Percentiles rank a stretch among this genome's conserved stretches.
Conservation (phyloP, 30 jellyfish, hydroid and myxozoan genomes). For the Rhopilema esculentum region DNA sequence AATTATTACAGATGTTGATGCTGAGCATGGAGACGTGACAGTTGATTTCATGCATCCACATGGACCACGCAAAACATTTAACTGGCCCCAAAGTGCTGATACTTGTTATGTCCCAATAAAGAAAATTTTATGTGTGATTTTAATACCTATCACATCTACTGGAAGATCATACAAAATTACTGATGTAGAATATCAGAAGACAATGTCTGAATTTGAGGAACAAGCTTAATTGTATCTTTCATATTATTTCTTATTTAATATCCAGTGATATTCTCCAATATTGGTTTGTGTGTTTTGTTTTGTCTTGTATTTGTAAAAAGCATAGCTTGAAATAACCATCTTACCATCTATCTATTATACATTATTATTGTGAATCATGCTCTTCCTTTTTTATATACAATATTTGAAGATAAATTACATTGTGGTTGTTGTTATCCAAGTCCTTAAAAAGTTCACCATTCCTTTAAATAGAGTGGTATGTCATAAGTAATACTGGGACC, state of each 20-base stretch:
- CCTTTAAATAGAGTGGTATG: background rate
- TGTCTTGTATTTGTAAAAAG: background rate
- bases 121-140: background rate
- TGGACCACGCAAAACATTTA: slow-evolving; percentile 23
- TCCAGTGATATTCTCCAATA: background rate
- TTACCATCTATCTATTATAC: background rate
- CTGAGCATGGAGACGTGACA: background rate
- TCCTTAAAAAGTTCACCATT: background rate
- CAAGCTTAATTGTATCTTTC: background rate
- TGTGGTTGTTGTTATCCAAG: background rate
- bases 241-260: background rate
- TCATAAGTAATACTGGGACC: background rate
- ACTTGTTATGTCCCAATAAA: slow-evolving; percentile 8
- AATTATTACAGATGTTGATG: background rate
- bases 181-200: background rate
- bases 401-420: background rate
- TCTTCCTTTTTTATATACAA: background rate
- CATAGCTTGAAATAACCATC: background rate
- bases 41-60: slow-evolving; percentile 37
- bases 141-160: background rate
- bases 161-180: slow-evolving; percentile 17
- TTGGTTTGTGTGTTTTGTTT: background rate
- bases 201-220: background rate
- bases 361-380: background rate
- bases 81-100: slow-evolving; percentile 5